Evolutionary conservation across 92 coral and sea anemone species (phyloP), one percentile per base, ranked within the genome.

Genomic region (Parazoanthus atlanticus): DNA sequence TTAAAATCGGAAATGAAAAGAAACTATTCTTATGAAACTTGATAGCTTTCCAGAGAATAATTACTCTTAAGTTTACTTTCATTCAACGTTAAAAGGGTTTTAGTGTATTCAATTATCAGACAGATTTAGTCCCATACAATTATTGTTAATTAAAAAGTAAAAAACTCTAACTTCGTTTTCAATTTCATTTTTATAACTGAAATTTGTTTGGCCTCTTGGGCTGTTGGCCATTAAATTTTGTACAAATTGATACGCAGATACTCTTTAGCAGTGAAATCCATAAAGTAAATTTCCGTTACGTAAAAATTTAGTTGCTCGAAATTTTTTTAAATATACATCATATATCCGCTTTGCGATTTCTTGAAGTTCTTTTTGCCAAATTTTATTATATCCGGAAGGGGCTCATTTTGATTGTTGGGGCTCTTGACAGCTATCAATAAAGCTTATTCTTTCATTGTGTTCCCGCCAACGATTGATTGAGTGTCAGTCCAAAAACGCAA

Each of bases 401-500:
- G 78, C 21, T 84, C 78, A 31, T 43, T 43, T 69, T 84, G 41
- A 84, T 29, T 84, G 87, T 70, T n/a, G 74, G 25, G 8, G 28
- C 49, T 69, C 54, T 84, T 69, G 87, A 84, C 87, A 84, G 78
- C 87, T 71, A 84, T 84, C 87, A 84, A 84, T 84, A 69, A 84
- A 83, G 16, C 17, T 4, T 21, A n/a, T n/a, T 30, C 43, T 81
- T 26, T 71, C 40, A 49, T 69, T 70, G 52, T 84, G 36, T 49
- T 33, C 25, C 13, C 67, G 52, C 74, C 47, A 33, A 83, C 76
- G 67, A 82, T 82, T 82, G 86, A 82, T 65, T 46, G 23, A 26
- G 33, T 36, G 77, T 67, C 49, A 34, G 58, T 43, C 25, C 26
- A 2, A 36, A 36, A 74, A 46, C 58, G 31, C 40, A 16, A 67